Evolutionary conservation across 2,888 invertebrate species (phyloP).

Genomic region (Melipona bicolor): DNA sequence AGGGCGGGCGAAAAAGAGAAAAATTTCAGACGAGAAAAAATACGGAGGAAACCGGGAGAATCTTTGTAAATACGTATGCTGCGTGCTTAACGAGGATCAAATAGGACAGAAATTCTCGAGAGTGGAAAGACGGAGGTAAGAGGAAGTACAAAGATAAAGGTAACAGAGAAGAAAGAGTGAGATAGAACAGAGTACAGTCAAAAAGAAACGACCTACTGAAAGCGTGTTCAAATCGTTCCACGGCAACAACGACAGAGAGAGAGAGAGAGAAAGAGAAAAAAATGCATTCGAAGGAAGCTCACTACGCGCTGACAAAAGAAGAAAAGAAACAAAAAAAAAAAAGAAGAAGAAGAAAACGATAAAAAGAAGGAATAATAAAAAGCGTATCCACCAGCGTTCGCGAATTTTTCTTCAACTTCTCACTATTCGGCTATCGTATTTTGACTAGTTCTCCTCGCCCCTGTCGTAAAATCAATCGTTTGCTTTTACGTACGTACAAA

Average conservation of each 20-base stretch:
- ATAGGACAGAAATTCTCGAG: not conserved
- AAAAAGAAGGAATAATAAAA: slow-evolving; percentile 15
- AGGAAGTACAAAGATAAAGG: slow-evolving; percentile 18
- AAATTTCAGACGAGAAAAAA: not conserved
- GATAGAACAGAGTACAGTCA: slow-evolving; percentile 17
- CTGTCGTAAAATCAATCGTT: slow-evolving; percentile 48
- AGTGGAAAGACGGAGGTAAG: not conserved
- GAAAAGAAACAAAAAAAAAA: not conserved
- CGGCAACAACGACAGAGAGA: slow-evolving; percentile 60
- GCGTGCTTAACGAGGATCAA: slow-evolving; percentile 17
- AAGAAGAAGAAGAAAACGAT: not conserved
- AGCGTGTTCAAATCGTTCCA: slow-evolving; percentile 62
- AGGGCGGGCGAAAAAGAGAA: slow-evolving; percentile 47
- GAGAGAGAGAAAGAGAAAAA: slow-evolving; percentile 17
- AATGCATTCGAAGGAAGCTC: slow-evolving; percentile 74
- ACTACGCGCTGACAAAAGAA: slow-evolving; percentile 56
- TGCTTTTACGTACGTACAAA: slow-evolving; percentile 46
- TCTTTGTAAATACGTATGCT: slow-evolving; percentile 37
- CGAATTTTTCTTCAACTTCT: slow-evolving; percentile 52
- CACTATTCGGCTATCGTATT: slow-evolving; percentile 50
- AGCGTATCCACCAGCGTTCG: slow-evolving; percentile 50
- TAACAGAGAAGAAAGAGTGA: slow-evolving; percentile 31
- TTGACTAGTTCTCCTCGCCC: slow-evolving; percentile 67
- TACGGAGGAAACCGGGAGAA: not conserved
- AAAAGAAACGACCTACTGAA: slow-evolving; percentile 58